These are phyloP conservation scores for Callaeas wilsoni DNA, from an alignment of 2,113 vertebrate species.

Conservation along the genomic window DNA sequence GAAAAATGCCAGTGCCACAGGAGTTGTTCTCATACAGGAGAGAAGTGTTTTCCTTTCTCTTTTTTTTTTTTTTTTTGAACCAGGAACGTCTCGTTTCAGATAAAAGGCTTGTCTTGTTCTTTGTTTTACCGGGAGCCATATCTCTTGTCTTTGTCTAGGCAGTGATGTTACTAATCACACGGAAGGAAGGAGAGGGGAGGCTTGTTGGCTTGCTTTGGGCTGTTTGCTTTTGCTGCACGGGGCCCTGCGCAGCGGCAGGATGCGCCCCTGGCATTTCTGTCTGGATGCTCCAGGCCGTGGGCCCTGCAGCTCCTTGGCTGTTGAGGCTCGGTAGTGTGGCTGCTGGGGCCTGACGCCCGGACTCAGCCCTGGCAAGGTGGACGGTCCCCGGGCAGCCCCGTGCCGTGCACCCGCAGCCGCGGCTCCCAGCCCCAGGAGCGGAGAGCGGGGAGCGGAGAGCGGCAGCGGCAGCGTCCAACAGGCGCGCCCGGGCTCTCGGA, in stretches of 20 bases:
- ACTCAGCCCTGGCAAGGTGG: not conserved
- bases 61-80: not conserved
- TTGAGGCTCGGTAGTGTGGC: fast-evolving
- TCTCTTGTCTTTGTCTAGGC: not conserved
- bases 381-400: not conserved
- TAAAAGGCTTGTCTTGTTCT: not conserved
- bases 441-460: no score
- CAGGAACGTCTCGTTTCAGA: not conserved
- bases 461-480: fast-evolving
- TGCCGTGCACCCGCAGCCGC: not conserved
- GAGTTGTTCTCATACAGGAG: not conserved
- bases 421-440: not conserved
- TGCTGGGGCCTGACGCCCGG: not conserved
- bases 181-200: not conserved
- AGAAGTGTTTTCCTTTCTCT: not conserved
- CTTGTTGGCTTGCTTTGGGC: not conserved
- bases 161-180: not conserved
- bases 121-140: not conserved
- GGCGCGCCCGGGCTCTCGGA: fast-evolving
- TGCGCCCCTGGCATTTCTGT: not conserved
- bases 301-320: not conserved
- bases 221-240: not conserved
- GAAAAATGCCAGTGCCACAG: not conserved
- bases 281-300: fast-evolving
- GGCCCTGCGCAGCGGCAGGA: fast-evolving